Base-by-base conservation (phyloP, 2,888 invertebrate species). In the Nemurella pictetii region DNA sequence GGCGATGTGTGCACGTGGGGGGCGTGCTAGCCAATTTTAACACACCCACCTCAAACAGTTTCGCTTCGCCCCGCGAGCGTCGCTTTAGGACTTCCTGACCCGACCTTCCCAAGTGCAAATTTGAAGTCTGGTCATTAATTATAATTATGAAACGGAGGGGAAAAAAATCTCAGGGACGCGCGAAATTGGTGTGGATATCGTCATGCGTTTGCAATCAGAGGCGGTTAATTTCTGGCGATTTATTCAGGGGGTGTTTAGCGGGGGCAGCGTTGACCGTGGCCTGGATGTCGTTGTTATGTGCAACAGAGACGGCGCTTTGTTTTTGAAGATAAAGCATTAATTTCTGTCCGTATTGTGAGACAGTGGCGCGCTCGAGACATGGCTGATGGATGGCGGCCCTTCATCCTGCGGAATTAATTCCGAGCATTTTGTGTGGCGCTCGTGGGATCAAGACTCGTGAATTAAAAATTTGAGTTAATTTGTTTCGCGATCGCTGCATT, bases 341-440 rank as follows among this genome's bases (percentile, higher is more conserved):
- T 55, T 55, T 12, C 55, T 20, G 55, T 12, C 55, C 1, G 20
- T 55, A 20, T 75, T 75, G 75, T 75, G 26, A 75, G n/a, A 75
- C 12, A 28, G 28, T 27, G 28, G 75, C 28, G 75, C 28, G 75
- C 28, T 5, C 1, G 28, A 4, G 28, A 75, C 27, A 75, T 7
- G n/a, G 28, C 75, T 75, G 75, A 75, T 55, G 55, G 20, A 55
- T 55, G 9, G 55, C 20, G 55, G 55, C 20, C 12, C 55, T 55
- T 55, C 55, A 55, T 55, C 55, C 55, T 55, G 75, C 28, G 28
- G 75, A 75, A 75, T 75, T 75, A 75, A 75, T 75, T 75, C 12
- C 12, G 75, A 7, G 28, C 9, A 75, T 75, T 75, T 28, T 75
- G 75, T 75, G 9, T 75, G 36, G 12, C 55, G 12, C 20, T 55